A percentile compares a stretch with the other conserved stretches of the same genome.
These are phyloP conservation scores for Machimus atricapillus DNA, from an alignment of 2,888 invertebrate genomes.

Conservation along the genomic window DNA sequence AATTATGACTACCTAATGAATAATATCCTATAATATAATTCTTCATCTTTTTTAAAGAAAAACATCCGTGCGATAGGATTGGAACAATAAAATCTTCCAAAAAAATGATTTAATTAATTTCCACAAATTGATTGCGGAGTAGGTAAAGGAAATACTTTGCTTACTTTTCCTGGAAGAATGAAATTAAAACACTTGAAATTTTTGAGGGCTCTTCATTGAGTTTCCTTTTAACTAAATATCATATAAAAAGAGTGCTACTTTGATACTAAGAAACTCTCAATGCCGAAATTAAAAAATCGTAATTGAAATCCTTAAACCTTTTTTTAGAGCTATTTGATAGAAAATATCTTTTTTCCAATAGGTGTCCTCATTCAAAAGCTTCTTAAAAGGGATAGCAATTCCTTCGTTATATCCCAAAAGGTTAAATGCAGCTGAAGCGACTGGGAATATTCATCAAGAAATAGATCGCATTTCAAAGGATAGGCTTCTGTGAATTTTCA, in stretches of 20 bases:
- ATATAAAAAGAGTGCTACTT: not conserved
- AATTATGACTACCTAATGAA: no score
- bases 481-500: not conserved
- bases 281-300: not conserved
- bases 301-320: not conserved
- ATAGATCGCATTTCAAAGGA: not conserved
- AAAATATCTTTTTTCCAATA: not conserved
- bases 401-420: not conserved
- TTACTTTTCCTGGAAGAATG: not conserved
- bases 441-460: not conserved
- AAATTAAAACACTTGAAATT: not conserved
- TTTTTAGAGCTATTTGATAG: not conserved
- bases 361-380: not conserved
- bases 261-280: not conserved
- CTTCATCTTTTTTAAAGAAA: no score
- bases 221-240: not conserved
- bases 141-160: no score
- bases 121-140: no score
- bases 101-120: no score
- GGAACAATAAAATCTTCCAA: no score
- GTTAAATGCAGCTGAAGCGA: not conserved
- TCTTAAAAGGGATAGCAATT: not conserved
- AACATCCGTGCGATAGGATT: no score
- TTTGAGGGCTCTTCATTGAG: not conserved
- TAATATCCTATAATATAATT: no score